Conservation (phyloP, 2,797 vertebrate species). For the Pagetopsis macropterus region DNA sequence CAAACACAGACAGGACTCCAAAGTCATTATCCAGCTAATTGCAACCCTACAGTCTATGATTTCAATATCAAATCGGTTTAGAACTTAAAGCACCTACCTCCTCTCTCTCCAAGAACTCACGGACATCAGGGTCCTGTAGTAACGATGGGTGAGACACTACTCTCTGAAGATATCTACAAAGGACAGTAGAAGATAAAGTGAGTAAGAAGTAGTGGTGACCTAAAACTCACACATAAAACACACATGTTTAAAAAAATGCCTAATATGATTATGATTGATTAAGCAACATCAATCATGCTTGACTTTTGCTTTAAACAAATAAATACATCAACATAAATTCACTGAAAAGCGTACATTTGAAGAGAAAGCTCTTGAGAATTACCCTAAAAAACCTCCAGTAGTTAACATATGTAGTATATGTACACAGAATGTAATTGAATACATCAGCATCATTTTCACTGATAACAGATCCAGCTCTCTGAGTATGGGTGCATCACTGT, state of each 20-base stretch:
- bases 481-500: background rate
- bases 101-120: constrained; percentile 96
- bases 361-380: no score
- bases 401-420: no score
- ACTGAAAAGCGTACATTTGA: no score
- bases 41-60: background rate
- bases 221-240: background rate
- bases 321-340: no score
- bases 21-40: background rate
- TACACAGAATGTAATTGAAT: no score
- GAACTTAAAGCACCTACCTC: constrained; percentile 82
- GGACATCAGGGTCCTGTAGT: constrained; percentile 93
- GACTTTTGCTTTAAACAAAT: no score
- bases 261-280: no score
- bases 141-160: constrained; percentile 91
- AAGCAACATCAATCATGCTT: no score
- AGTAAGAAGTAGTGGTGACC: background rate
- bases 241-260: background rate
- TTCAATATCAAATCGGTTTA: background rate
- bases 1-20: background rate
- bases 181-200: background rate
- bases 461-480: no score
- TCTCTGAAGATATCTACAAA: constrained; percentile 91
- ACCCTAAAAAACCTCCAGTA: no score
- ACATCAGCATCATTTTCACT: no score